Conservation (phyloP, 1,140 invertebrate genomes). For the Melanaphis sacchari region DNA sequence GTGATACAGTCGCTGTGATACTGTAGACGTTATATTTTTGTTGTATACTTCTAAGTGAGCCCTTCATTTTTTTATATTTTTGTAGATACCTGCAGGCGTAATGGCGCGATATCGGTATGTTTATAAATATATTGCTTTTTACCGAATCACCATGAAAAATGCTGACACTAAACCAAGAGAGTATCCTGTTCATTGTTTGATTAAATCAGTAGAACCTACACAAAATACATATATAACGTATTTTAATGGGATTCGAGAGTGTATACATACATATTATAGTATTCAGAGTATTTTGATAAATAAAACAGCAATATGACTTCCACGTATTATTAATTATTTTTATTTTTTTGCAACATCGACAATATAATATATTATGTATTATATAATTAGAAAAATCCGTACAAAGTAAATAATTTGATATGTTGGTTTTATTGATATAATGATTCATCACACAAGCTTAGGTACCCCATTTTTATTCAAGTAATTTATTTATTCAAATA, state of each 20-base stretch:
- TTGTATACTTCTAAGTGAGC: background rate
- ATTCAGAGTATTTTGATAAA: background rate
- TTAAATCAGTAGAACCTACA: background rate
- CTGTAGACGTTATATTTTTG: background rate
- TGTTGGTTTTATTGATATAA: too few relatives aligned
- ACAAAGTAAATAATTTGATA: too few relatives aligned
- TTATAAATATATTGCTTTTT: background rate
- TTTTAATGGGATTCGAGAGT: background rate
- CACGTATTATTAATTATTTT: background rate
- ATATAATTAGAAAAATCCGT: too few relatives aligned
- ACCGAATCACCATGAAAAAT: background rate
- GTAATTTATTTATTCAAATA: background rate
- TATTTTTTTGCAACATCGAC: background rate
- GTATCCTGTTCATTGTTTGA: background rate
- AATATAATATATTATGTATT: background rate
- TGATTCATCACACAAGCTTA: too few relatives aligned
- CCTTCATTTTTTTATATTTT: background rate
- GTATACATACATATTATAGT: background rate
- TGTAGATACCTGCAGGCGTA: background rate
- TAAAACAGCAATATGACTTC: background rate
- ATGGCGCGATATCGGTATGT: background rate
- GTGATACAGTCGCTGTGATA: background rate
- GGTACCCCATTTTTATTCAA: background rate
- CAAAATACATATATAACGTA: background rate
- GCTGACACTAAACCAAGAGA: background rate